Conservation (phyloP, 2,888 invertebrate species). For the Phytoseiulus persimilis region DNA sequence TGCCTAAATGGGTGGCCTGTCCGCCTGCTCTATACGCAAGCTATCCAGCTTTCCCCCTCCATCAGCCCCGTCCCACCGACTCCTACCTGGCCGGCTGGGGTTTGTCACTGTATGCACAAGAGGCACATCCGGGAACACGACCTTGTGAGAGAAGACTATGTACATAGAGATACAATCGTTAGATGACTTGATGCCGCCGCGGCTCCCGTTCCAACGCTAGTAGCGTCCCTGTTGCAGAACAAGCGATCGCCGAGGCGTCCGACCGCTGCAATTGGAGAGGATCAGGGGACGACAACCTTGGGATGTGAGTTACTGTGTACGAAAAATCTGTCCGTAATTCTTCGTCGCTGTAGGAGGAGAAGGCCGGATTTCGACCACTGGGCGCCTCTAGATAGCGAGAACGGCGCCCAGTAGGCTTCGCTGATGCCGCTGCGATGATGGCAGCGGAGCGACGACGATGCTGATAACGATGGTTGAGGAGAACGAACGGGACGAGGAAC, state of each 20-base stretch:
- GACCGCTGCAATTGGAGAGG: neutral
- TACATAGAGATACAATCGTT: neutral
- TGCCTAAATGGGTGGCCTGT: neutral
- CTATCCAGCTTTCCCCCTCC: neutral
- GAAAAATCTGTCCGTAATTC: neutral
- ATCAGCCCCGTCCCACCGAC: neutral
- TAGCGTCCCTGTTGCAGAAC: neutral
- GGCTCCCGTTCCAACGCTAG: neutral
- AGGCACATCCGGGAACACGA: neutral
- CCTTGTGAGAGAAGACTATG: neutral
- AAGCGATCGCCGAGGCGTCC: neutral
- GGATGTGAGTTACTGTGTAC: neutral
- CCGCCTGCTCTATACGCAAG: neutral
- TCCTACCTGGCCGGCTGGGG: neutral
- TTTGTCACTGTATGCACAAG: neutral
- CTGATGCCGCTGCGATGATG: neutral
- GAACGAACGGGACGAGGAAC: neutral
- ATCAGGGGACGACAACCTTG: neutral
- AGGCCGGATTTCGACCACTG: neutral
- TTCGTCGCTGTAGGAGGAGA: neutral
- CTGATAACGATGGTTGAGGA: neutral
- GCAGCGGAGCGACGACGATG: neutral
- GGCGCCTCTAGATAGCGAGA: neutral
- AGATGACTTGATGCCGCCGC: neutral
- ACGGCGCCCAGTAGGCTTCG: neutral